Evolutionary conservation across 2,888 invertebrate species (phyloP).

Genomic region (Diplazon laetatorius): DNA sequence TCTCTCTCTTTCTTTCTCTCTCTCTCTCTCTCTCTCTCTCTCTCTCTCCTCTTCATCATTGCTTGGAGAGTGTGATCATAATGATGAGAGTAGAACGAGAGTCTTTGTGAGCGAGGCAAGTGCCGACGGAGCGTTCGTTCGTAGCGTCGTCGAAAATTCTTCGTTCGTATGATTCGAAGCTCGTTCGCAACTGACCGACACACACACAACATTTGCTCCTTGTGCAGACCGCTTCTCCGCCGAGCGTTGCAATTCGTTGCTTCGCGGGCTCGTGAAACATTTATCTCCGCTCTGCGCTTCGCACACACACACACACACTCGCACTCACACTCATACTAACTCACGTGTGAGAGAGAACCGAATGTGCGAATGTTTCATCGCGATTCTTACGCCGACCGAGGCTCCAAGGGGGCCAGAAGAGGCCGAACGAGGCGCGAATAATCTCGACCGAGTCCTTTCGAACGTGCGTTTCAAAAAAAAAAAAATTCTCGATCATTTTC

Average conservation of each 20-base stretch:
- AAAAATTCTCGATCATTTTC: conserved; percentile 52
- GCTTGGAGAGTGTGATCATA: background rate
- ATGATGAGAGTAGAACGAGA: conserved; percentile 45
- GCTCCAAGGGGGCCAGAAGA: background rate
- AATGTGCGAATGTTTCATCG: conserved; percentile 21
- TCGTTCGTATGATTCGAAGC: conserved; percentile 11
- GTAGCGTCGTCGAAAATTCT: conserved; percentile 6
- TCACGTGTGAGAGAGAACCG: conserved; percentile 9
- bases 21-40: too few relatives aligned
- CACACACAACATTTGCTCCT: conserved; percentile 27
- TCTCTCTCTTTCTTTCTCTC: too few relatives aligned
- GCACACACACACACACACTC: conserved; percentile 2
- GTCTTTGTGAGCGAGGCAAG: conserved; percentile 29
- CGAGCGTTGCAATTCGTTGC: conserved; percentile 32
- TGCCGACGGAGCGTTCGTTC: conserved; percentile 7
- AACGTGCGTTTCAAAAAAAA: conserved; percentile 12
- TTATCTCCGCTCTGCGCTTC: conserved; percentile 32
- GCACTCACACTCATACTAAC: too few relatives aligned
- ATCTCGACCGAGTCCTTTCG: conserved; percentile 39
- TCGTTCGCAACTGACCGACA: conserved; percentile 15
- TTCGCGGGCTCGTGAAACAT: conserved; percentile 41
- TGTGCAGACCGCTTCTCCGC: conserved; percentile 15
- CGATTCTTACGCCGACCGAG: background rate
- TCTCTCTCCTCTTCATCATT: too few relatives aligned
- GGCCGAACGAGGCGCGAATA: conserved; percentile 32